Base-by-base conservation (phyloP, 1,140 invertebrate species). In the Meloidogyne exigua region DNA sequence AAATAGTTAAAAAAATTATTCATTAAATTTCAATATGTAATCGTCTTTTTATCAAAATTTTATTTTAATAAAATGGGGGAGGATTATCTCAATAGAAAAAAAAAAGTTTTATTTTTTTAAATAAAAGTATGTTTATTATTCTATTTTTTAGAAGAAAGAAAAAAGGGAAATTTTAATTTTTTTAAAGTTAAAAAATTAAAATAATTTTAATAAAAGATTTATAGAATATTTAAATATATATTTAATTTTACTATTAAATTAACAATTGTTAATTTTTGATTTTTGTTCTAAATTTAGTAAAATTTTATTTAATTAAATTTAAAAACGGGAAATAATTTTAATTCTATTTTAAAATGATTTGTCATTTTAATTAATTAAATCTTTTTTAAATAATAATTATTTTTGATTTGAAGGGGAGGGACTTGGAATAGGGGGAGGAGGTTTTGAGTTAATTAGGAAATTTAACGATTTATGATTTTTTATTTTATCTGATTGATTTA, bases 331-430 rank as follows among this genome's bases (percentile, higher is more conserved):
- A 15, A 5, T n/a, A 57, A 57, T 57, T 57, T 57, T 57, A 49
- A 18, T 15, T 57, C 7, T 7, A 57, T 57, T 57, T n/a, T 57
- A n/a, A 57, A 57, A 9, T 57, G 49, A 57, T 57, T 57, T 57
- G 49, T 57, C 49, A 57, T n/a, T n/a, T n/a, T n/a, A n/a, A n/a
- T n/a, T n/a, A 57, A 18, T 57, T 57, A 7, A 57, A 57, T 57
- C 13, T 57, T 57, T 57, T 57, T 57, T 57, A 57, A 57, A 49
- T 18, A 49, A 49, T 18, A 49, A 49, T 49, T 18, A 57, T n/a
- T n/a, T n/a, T 57, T 57, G n/a, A 57, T 57, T 57, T 57, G n/a
- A 57, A 57, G 49, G n/a, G 49, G 49, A 57, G 49, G 49, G 49
- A n/a, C 18, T 57, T 57, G 18, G 3, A 49, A 49, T 1, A 15